phyloP scores from a whole-genome alignment of 92 coral and sea anemone species.

The Epizoanthus ramosus region DNA sequence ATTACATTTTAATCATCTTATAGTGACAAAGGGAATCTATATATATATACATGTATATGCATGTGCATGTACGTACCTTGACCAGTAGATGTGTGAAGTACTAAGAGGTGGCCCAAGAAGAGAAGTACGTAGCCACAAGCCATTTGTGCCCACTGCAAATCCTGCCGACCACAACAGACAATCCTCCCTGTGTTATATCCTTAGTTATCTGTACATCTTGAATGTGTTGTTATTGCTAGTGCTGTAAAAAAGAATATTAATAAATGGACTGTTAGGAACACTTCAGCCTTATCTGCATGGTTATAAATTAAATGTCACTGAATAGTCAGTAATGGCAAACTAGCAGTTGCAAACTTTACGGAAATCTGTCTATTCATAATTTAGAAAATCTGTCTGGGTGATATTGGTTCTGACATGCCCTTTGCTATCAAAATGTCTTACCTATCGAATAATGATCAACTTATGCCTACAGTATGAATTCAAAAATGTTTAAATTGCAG shows the following conservation, averaged over 20 bases:
- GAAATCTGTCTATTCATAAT: background rate
- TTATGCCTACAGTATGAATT: background rate
- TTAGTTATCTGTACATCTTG: conserved; percentile 16
- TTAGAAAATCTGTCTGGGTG: background rate
- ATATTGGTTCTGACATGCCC: background rate
- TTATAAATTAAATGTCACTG: background rate
- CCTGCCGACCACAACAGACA: background rate
- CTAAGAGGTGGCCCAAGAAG: conserved; percentile 12
- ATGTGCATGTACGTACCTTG: background rate
- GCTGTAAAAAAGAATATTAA: background rate
- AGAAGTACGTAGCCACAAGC: conserved; percentile 2
- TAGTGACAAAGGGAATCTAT: no score
- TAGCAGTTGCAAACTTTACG: background rate
- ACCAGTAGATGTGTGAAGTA: background rate
- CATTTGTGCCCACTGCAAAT: conserved; percentile 5
- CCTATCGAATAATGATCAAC: background rate
- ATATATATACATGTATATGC: no score
- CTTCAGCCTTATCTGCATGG: background rate
- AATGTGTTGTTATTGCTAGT: background rate
- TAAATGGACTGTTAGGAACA: background rate
- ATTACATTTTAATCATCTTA: no score
- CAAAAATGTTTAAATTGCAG: no score
- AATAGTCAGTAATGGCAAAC: background rate
- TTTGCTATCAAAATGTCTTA: background rate
- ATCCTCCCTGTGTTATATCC: background rate